Evolutionary conservation across 2,888 invertebrate species (phyloP), one percentile per base, ranked within the genome.

Genomic region (Tetranychus piercei): DNA sequence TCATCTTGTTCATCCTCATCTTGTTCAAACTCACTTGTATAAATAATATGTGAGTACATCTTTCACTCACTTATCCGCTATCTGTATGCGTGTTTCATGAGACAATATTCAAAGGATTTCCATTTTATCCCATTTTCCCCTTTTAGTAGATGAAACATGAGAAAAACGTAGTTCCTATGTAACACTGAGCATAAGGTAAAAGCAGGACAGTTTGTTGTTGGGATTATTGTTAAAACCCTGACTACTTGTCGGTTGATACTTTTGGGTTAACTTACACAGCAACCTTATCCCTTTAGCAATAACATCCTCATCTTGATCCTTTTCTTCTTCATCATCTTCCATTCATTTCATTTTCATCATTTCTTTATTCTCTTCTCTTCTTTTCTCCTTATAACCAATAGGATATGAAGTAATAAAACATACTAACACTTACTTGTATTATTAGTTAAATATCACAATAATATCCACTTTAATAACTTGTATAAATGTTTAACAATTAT

Each of bases 181-280:
- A 34, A 34, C 34, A 34, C 34, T 34, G 34, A 34, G 34, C 34
- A 34, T 34, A 34, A 34, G 34, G 34, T 34, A 34, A 34, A 34
- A 34, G 34, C 34, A 34, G 55, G 55, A 55, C 55, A 55, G 55
- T 55, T 55, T 55, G 55, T 55, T 55, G 9, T 15, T 55, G 55
- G 55, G 55, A 55, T 55, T 55, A 55, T 15, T 9, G 55, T 15
- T 55, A 55, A 55, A 55, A 9, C 55, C 55, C 55, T 55, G 55
- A 55, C 55, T 55, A 55, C 55, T 55, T 55, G 55, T 55, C 55
- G 55, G 55, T 55, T 55, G 55, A 55, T 55, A 55, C 55, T 55
- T 55, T 55, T 55, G 55, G 55, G 55, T 55, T 55, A 55, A 55
- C 55, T 55, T 55, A 55, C 55, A 55, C 15, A 55, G 9, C 9